phyloP scores from a whole-genome alignment of 2,797 vertebrate genomes.

The Aphelocoma californica region DNA sequence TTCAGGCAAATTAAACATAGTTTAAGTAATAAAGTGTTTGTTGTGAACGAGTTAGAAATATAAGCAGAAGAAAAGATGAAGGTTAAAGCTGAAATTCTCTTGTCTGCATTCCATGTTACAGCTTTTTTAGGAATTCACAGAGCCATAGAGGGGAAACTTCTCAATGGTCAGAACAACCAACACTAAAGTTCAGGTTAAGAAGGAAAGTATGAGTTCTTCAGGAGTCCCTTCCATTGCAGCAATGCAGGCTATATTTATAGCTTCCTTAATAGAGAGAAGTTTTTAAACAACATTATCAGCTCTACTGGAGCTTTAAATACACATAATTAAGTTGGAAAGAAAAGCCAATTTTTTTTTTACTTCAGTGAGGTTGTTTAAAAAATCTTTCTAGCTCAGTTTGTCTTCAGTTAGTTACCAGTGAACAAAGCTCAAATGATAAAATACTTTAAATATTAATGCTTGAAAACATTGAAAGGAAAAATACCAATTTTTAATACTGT shows the following conservation, averaged over 20 bases:
- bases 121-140: not conserved
- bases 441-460: conserved; percentile 19
- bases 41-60: not conserved
- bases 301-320: conserved; percentile 54
- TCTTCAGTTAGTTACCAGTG: conserved; percentile 1
- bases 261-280: not conserved
- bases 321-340: conserved; percentile 50
- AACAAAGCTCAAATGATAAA: conserved; percentile 18
- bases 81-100: not conserved
- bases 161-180: not conserved
- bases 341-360: not conserved
- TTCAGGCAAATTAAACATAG: not conserved
- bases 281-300: conserved; percentile 52
- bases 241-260: conserved; percentile 32
- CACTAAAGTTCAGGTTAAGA: not conserved
- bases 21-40: not conserved
- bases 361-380: not conserved
- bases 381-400: conserved; percentile 6
- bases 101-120: not conserved
- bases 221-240: not conserved
- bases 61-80: not conserved
- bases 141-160: not conserved
- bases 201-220: not conserved
- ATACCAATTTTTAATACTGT: conserved; percentile 3
- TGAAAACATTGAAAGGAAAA: conserved; percentile 16